phyloP scores from a whole-genome alignment of 2,888 invertebrate species.

The Blera fallax region DNA sequence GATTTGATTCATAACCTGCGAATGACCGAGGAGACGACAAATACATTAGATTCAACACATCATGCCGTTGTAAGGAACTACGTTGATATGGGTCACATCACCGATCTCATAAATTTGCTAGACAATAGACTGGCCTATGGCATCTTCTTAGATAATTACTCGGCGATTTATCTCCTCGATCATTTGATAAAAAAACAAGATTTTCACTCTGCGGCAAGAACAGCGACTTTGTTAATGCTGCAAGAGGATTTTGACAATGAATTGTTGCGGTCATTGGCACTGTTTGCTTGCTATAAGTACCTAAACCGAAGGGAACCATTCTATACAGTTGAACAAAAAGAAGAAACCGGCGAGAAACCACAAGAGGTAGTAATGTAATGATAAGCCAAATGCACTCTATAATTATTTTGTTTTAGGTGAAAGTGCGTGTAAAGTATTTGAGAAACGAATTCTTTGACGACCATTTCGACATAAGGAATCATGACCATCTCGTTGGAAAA shows the following conservation, averaged over 20 bases:
- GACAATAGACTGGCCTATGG: constrained; percentile 94
- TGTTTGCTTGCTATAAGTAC: constrained; percentile 90
- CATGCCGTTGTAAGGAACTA: constrained; percentile 89
- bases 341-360: constrained; percentile 79
- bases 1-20: constrained; percentile 88
- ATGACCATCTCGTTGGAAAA: constrained; percentile 90
- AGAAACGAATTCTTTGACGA: constrained; percentile 93
- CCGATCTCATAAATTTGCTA: constrained; percentile 87
- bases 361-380: constrained; percentile 73
- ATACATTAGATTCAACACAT: constrained; percentile 89
- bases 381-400: constrained; percentile 30
- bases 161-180: constrained; percentile 91
- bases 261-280: constrained; percentile 86
- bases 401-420: constrained; percentile 81
- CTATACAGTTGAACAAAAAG: constrained; percentile 72
- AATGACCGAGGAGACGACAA: constrained; percentile 87
- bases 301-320: constrained; percentile 82
- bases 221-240: constrained; percentile 91
- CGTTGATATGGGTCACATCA: constrained; percentile 78
- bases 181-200: constrained; percentile 87
- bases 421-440: constrained; percentile 90
- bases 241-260: constrained; percentile 92
- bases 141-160: constrained; percentile 92
- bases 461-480: constrained; percentile 92
- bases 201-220: constrained; percentile 87